Conservation (phyloP, 2,113 vertebrate genomes). For the Corynorhinus townsendii region DNA sequence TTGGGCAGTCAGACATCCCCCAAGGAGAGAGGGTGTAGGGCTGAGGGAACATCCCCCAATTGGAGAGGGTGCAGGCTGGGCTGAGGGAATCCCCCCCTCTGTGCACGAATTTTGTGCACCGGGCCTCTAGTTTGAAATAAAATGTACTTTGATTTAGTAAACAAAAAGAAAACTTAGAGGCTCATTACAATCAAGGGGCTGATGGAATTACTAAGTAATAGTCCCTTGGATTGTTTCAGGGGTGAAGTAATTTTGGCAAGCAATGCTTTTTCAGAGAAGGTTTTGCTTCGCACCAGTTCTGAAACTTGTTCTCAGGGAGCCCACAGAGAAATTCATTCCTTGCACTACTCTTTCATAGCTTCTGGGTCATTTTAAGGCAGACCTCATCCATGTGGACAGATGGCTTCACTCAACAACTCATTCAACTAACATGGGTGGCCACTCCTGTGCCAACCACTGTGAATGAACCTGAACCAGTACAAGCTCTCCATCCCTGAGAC, state of each 20-base stretch:
- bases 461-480: background rate
- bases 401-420: background rate
- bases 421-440: background rate
- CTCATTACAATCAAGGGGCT: background rate
- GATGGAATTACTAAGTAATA: background rate
- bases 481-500: background rate
- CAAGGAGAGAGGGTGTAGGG: too few relatives aligned
- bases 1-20: too few relatives aligned
- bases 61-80: too few relatives aligned
- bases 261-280: background rate
- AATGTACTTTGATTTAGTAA: background rate
- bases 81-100: too few relatives aligned
- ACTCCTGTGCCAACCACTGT: too few relatives aligned
- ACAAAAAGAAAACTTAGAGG: background rate
- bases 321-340: background rate
- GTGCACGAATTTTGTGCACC: too few relatives aligned
- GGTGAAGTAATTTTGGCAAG: background rate
- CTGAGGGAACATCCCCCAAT: too few relatives aligned
- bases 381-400: background rate
- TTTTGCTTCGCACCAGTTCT: background rate
- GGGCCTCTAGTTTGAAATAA: background rate
- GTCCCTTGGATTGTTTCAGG: background rate
- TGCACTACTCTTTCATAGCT: background rate
- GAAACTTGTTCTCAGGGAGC: background rate
- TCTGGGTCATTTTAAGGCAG: background rate